Base-by-base conservation (phyloP, 2,797 vertebrate genomes). In the Leontocebus nigricollis region DNA sequence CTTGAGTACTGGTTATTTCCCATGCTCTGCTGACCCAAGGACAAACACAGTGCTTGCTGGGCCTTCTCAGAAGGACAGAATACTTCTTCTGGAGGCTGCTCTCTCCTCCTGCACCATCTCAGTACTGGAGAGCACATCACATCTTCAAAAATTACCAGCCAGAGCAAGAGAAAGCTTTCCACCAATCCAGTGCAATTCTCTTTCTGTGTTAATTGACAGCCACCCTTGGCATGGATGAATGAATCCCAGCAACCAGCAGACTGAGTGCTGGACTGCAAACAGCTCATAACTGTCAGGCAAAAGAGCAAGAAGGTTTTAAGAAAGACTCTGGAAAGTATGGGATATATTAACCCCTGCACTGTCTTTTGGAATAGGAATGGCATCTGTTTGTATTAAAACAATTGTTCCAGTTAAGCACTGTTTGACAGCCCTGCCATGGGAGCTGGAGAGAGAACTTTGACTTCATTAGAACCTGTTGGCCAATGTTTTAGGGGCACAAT, bases 221-320 rank as follows among this genome's bases (percentile, higher is more conserved):
- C 87, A 84, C 3, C 70, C 94, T 96, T 94, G 94, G 84, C 52
- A 86, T 52, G 95, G n/a, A 41, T 41, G 36, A 88, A n/a, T 36
- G 77, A 93, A 55, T 59, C 59, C 50, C 22, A 90, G 52, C 67
- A 95, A 22, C 67, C 39, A 79, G 77, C 88, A 92, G 88, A 85
- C 0, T 27, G 79, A 95, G 57, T 59, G 76, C 27, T 52, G 14
- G 44, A 57, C 50, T 77, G 39, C 83, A 81, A 95, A 61, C 12
- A 92, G 57, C 89, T 98, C 13, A 0, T 94, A 95, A 64, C 33
- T 94, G 61, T 85, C 85, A 96, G 88, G 97, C 44, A n/a, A 84
- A 93, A 52, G 96, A 94, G 26, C 27, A 85, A 72, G 52, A 92
- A 83, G n/a, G 73, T 97, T 98, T 98, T 96, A 94, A 80, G 86